Percentiles rank a stretch among this genome's conserved stretches.
Conservation (phyloP, 2,113 vertebrate genomes). For the Chamaetylas fuelleborni region DNA sequence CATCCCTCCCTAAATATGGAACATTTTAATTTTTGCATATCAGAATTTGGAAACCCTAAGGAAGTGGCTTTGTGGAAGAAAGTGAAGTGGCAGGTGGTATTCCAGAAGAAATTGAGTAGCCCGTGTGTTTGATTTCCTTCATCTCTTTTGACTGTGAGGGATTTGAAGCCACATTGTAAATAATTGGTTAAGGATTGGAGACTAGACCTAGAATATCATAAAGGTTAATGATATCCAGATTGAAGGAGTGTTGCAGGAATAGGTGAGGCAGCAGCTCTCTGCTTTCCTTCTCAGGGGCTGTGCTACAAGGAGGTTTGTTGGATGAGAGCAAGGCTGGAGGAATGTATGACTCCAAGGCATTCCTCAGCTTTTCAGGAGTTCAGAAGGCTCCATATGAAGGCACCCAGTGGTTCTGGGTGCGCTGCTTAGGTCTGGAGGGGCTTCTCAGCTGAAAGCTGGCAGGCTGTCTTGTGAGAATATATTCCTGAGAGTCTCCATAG, state of each 20-base stretch:
- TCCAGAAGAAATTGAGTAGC: neutral
- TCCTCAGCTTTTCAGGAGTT: neutral
- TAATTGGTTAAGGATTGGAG: neutral
- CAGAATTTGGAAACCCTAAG: neutral
- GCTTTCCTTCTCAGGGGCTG: neutral
- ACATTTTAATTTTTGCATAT: neutral
- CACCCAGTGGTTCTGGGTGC: neutral
- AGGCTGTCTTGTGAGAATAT: neutral
- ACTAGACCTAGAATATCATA: neutral
- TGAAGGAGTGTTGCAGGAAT: neutral
- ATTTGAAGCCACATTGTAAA: neutral
- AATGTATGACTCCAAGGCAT: accelerated
- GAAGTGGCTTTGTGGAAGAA: neutral
- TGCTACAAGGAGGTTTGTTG: neutral
- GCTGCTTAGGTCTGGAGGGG: neutral
- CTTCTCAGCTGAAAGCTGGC: neutral
- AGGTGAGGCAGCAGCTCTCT: neutral
- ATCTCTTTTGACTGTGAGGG: neutral
- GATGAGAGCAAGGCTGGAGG: neutral
- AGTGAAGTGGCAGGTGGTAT: neutral
- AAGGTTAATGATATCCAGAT: neutral
- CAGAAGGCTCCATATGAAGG: neutral
- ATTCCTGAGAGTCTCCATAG: neutral
- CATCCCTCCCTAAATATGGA: neutral
- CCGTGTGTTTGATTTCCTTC: neutral